A percentile compares a stretch with the other conserved stretches of the same genome.
These are phyloP conservation scores for Colletes collaris DNA, from an alignment of 2,888 invertebrate species.

Conservation along the genomic window DNA sequence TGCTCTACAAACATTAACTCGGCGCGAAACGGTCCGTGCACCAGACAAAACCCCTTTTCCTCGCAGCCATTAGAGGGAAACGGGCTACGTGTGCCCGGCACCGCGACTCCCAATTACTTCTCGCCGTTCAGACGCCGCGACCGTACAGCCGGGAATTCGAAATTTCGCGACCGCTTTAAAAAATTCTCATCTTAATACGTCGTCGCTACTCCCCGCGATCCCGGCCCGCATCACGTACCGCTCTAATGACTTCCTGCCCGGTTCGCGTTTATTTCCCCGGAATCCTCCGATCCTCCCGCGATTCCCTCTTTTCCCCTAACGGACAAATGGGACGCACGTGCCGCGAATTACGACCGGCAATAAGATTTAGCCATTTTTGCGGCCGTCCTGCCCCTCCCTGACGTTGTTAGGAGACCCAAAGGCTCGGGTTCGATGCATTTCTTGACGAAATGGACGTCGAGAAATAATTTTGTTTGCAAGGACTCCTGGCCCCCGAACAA, in stretches of 20 bases:
- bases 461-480: too few species aligned
- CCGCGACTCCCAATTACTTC: slow-evolving; percentile 25
- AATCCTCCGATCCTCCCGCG: slow-evolving; percentile 45
- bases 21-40: slow-evolving; percentile 35
- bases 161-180: slow-evolving; percentile 19
- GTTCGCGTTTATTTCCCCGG: slow-evolving; percentile 57
- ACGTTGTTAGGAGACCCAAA: background rate
- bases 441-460: too few species aligned
- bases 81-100: slow-evolving; percentile 34
- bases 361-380: slow-evolving; percentile 45
- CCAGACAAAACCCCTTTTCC: slow-evolving; percentile 21
- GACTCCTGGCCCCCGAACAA: too few species aligned
- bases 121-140: background rate
- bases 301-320: slow-evolving; percentile 25
- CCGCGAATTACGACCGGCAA: slow-evolving; percentile 55
- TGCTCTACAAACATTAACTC: slow-evolving; percentile 41
- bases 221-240: slow-evolving; percentile 51
- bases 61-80: slow-evolving; percentile 49
- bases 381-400: background rate
- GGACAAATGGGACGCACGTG: slow-evolving; percentile 65
- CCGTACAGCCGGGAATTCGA: slow-evolving; percentile 4
- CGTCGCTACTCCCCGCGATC: slow-evolving; percentile 20
- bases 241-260: slow-evolving; percentile 51
- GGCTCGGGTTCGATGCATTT: too few species aligned
- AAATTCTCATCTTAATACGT: slow-evolving; percentile 42